Evolutionary conservation across 1,140 invertebrate species (phyloP).

Genomic region (Caenorhabditis latens): DNA sequence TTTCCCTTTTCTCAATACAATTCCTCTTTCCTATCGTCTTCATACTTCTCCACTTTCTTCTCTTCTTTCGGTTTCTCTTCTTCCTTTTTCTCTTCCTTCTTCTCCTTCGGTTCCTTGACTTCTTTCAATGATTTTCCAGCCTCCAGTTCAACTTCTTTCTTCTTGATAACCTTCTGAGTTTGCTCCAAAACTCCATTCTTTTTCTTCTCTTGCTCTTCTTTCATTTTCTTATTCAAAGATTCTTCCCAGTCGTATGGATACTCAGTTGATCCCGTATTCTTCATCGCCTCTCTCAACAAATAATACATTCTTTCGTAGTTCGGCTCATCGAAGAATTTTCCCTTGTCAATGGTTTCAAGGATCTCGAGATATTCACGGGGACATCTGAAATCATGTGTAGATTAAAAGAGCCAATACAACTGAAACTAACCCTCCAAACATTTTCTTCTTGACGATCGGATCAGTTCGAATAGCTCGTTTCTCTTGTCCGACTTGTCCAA

Average conservation of each 20-base stretch:
- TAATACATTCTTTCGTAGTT: conserved; percentile 59
- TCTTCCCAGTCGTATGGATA: conserved; percentile 63
- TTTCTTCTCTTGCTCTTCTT: conserved; percentile 52
- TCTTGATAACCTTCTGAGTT: conserved; percentile 27
- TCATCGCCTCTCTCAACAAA: conserved; percentile 49
- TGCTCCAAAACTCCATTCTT: conserved; percentile 18
- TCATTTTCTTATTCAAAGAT: conserved; percentile 44
- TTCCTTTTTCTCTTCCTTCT: conserved; percentile 31
- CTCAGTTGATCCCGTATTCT: conserved; percentile 26
- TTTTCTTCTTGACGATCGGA: conserved; percentile 27
- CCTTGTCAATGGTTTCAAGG: conserved; percentile 48
- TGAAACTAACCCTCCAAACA: not conserved
- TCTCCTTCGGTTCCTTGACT: not conserved
- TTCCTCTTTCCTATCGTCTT: conserved; percentile 41
- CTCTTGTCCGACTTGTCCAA: conserved; percentile 61
- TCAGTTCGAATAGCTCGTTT: conserved; percentile 58
- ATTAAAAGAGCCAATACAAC: not conserved
- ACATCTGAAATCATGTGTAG: conserved; percentile 48
- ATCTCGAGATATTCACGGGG: conserved; percentile 62
- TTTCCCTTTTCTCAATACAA: not conserved
- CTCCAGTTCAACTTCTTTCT: conserved; percentile 25
- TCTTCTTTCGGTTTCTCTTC: conserved; percentile 51
- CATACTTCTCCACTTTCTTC: conserved; percentile 43
- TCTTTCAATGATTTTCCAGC: conserved; percentile 29
- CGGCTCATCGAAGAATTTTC: conserved; percentile 68